Evolutionary conservation across 2,888 invertebrate species (phyloP), one percentile per base, ranked within the genome.

Genomic region (Sylvicola cinctus): DNA sequence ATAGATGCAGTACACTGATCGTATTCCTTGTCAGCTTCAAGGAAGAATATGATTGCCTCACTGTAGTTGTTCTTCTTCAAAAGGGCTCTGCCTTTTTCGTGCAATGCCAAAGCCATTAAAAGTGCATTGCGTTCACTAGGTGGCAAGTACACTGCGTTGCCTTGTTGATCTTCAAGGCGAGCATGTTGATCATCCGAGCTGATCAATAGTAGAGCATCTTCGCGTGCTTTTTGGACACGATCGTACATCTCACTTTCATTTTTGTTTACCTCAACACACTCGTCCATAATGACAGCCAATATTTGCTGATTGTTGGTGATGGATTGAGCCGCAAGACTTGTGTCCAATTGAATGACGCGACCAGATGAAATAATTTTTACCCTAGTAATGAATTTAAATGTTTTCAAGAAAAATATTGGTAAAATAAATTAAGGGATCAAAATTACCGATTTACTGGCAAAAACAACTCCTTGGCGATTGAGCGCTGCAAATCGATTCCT

Each of bases 1-100:
- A 55, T 49, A 15, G 49, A 45, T 0, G 56, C 54, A 33, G 51
- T 44, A 35, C 56, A 56, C 0, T 44, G 43, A 65, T 64, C 65
- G 47, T 77, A 71, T 47, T 71, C 74, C 29, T 68, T 61, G 46
- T 85, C 84, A 1, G 84, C 79, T 49, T 84, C 84, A 13, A 84
- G 55, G 14, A 84, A 61, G 40, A 81, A 61, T 5, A 83, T 64
- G 6, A 85, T 51, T 0, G 83, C 80, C 13, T 71, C 66, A 1
- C 75, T 61, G 46, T 70, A 74, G 44, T 79, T 68, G 38, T 68
- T 65, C 8, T 59, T 57, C 45, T 68, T 69, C 42, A 81, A 58
- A 0, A 75, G 74, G 2, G 68, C 61, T 12, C 74, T 63, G 0
- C 83, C 84, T 38, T 80, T 77, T 53, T 81, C 81, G 52, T 84